phyloP scores from a whole-genome alignment of 2,888 invertebrate species.

The Ptychoptera contaminata region DNA sequence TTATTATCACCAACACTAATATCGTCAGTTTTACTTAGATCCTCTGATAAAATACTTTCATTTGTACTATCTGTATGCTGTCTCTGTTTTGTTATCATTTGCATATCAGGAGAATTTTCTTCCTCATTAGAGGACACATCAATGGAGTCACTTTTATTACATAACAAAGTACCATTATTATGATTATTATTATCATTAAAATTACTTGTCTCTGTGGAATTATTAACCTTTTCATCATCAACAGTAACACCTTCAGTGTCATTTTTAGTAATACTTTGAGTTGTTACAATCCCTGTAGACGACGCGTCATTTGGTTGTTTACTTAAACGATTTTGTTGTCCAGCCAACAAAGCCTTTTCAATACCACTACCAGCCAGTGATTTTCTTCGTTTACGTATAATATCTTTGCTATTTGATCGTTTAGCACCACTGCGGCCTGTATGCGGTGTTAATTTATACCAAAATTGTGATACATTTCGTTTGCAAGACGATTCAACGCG shows the following conservation, averaged over 20 bases:
- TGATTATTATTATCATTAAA: constrained; percentile 17
- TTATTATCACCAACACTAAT: not conserved
- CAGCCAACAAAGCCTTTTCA: constrained; percentile 16
- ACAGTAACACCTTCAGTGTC: not conserved
- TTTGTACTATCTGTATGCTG: constrained; percentile 1
- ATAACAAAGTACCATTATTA: constrained; percentile 5
- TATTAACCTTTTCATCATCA: constrained; percentile 9
- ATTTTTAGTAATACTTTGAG: too few relatives aligned
- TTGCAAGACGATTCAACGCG: too few relatives aligned
- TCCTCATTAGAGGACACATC: too few relatives aligned
- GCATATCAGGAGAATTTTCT: too few relatives aligned
- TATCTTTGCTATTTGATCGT: constrained; percentile 21
- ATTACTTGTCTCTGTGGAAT: constrained; percentile 16
- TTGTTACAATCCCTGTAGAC: too few relatives aligned
- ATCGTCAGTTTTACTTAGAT: constrained; percentile 1
- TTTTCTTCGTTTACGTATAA: constrained; percentile 21
- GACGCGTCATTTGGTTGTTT: not conserved
- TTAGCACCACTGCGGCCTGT: constrained; percentile 18
- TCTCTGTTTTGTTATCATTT: not conserved
- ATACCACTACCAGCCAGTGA: constrained; percentile 19
- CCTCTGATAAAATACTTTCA: constrained; percentile 11
- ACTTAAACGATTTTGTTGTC: not conserved
- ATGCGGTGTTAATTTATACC: constrained; percentile 10
- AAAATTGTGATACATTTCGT: too few relatives aligned
- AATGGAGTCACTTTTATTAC: not conserved